These are phyloP conservation scores for Columba livia DNA, from an alignment of 2,113 vertebrate species.

Conservation along the genomic window DNA sequence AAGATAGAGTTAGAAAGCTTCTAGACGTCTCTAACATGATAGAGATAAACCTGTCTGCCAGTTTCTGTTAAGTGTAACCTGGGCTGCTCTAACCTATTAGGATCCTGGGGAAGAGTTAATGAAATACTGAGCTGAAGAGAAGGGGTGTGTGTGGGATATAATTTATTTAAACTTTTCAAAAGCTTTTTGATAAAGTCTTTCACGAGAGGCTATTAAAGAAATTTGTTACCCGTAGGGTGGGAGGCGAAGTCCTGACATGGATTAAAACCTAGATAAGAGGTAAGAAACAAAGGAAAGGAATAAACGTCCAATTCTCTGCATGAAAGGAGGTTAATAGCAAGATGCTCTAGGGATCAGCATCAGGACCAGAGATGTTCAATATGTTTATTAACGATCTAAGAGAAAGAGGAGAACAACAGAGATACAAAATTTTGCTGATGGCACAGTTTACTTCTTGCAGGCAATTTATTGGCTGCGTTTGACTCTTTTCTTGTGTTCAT, in stretches of 20 bases:
- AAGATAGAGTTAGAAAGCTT: slow-evolving; percentile 48
- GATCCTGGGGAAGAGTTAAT: slow-evolving; percentile 51
- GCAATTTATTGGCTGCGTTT: slow-evolving; percentile 41
- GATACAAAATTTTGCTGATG: slow-evolving; percentile 60
- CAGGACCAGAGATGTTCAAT: slow-evolving; percentile 58
- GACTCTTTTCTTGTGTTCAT: background rate
- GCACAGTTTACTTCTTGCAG: slow-evolving; percentile 48
- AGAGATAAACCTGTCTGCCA: slow-evolving; percentile 32
- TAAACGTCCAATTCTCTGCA: slow-evolving; percentile 52
- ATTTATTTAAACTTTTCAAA: slow-evolving; percentile 71
- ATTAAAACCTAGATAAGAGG: slow-evolving; percentile 65
- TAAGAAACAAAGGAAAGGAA: slow-evolving; percentile 59
- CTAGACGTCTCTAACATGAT: background rate
- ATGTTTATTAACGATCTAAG: slow-evolving; percentile 69
- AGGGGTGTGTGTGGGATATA: background rate
- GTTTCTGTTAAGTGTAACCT: slow-evolving; percentile 1
- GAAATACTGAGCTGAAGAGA: slow-evolving; percentile 18
- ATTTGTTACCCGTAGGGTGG: slow-evolving; percentile 54
- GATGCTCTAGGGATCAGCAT: slow-evolving; percentile 63
- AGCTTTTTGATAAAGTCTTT: slow-evolving; percentile 68
- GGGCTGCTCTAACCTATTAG: slow-evolving; percentile 27
- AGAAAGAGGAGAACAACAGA: slow-evolving; percentile 57
- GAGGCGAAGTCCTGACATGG: slow-evolving; percentile 60
- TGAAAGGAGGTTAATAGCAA: slow-evolving; percentile 72
- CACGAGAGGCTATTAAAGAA: slow-evolving; percentile 61